These are phyloP conservation scores for Poecilia gillii DNA, from an alignment of 2,797 vertebrate species.

Conservation along the genomic window DNA sequence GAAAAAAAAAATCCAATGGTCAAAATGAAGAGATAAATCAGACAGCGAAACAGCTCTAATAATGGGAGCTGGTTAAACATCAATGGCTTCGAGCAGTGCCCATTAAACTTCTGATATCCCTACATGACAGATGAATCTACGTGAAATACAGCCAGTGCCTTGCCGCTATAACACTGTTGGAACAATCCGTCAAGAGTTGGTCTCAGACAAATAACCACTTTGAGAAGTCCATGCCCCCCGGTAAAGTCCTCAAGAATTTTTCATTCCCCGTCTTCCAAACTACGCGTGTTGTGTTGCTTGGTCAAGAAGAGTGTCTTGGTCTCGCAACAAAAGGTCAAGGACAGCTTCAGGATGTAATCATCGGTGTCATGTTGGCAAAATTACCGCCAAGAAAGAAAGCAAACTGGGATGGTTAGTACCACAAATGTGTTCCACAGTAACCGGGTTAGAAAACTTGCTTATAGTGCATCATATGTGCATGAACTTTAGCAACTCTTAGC, in stretches of 20 bases:
- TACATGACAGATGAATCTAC: slow-evolving; percentile 68
- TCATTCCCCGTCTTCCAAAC: slow-evolving; percentile 36
- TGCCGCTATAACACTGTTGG: slow-evolving; percentile 56
- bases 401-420: slow-evolving; percentile 13
- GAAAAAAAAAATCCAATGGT: slow-evolving; percentile 46
- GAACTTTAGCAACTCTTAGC: slow-evolving; percentile 6
- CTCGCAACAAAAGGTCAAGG: slow-evolving; percentile 58
- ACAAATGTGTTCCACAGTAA: slow-evolving; percentile 13
- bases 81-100: slow-evolving; percentile 63
- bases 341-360: slow-evolving; percentile 56
- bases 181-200: slow-evolving; percentile 55
- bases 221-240: slow-evolving; percentile 44
- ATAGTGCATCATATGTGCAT: neutral
- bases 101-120: slow-evolving; percentile 69
- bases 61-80: slow-evolving; percentile 76
- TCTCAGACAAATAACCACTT: slow-evolving; percentile 53
- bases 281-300: slow-evolving; percentile 35
- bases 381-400: slow-evolving; percentile 47
- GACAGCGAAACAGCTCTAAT: slow-evolving; percentile 69
- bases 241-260: slow-evolving; percentile 27
- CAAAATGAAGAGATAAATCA: slow-evolving; percentile 79
- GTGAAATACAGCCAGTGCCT: slow-evolving; percentile 58
- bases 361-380: slow-evolving; percentile 37
- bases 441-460: neutral
- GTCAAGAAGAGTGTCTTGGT: slow-evolving; percentile 43